These are phyloP conservation scores for Ryuthela nishihirai DNA, from an alignment of 2,888 invertebrate species.

Conservation along the genomic window DNA sequence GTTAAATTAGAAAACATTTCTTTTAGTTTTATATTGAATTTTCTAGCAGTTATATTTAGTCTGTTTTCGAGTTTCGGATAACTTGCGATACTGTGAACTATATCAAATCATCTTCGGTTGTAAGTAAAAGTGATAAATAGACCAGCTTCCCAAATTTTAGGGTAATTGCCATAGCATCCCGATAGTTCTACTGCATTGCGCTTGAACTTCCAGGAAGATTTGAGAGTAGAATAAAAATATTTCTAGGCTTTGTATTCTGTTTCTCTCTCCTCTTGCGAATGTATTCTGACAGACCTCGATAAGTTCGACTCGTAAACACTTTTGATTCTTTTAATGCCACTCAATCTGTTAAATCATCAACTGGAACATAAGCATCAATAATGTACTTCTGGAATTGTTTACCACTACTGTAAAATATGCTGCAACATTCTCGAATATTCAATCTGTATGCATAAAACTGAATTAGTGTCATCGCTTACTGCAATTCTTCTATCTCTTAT, in stretches of 20 bases:
- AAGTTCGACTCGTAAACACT: not conserved
- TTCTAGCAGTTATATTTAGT: too few relatives aligned
- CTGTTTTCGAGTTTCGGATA: too few relatives aligned
- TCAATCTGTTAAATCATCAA: not conserved
- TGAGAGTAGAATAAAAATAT: not conserved
- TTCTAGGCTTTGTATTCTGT: not conserved
- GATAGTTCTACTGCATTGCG: not conserved
- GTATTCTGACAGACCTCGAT: not conserved
- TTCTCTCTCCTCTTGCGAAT: not conserved
- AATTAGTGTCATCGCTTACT: not conserved
- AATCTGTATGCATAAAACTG: constrained; percentile 5
- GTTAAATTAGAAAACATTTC: too few relatives aligned
- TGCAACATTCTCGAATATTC: constrained; percentile 43
- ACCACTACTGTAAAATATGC: constrained; percentile 33
- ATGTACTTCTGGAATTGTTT: not conserved
- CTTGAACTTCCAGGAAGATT: not conserved
- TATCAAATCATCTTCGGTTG: not conserved
- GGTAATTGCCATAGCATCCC: not conserved
- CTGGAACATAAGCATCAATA: not conserved
- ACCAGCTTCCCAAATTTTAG: not conserved
- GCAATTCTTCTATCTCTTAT: not conserved
- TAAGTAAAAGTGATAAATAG: not conserved
- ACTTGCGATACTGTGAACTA: too few relatives aligned
- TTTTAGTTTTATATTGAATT: too few relatives aligned
- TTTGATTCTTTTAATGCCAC: not conserved